These are phyloP conservation scores for Micropterix aruncella DNA, from an alignment of 2,888 invertebrate species.

Conservation along the genomic window DNA sequence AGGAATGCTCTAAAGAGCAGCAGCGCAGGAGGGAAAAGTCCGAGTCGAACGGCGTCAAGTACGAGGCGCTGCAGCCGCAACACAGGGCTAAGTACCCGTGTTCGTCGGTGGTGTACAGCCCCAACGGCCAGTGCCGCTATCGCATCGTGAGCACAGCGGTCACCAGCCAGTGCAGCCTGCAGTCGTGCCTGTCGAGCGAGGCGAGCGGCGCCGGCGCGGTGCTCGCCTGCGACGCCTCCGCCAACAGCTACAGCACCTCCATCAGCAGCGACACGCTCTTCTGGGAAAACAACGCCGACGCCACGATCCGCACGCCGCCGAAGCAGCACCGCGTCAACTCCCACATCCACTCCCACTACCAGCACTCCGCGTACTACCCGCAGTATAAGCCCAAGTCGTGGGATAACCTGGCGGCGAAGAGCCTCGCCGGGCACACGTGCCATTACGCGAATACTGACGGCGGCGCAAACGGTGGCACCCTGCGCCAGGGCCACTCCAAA, in stretches of 20 bases:
- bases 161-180: constrained; percentile 67
- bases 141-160: constrained; percentile 52
- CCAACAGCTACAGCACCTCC: constrained; percentile 71
- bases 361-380: constrained; percentile 28
- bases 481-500: constrained; percentile 27
- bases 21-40: constrained; percentile 40
- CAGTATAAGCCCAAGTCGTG: constrained; percentile 71
- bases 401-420: constrained; percentile 79
- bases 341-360: constrained; percentile 18
- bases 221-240: constrained; percentile 50
- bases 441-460: constrained; percentile 76
- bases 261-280: constrained; percentile 77
- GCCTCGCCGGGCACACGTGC: constrained; percentile 74
- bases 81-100: constrained; percentile 30
- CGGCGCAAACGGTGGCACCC: no score
- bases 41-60: constrained; percentile 32
- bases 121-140: constrained; percentile 38
- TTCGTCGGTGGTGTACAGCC: constrained; percentile 22
- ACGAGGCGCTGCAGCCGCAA: constrained; percentile 32
- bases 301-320: constrained; percentile 14
- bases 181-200: constrained; percentile 70
- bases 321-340: constrained; percentile 15
- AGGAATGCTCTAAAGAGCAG: constrained; percentile 48
- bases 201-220: constrained; percentile 46
- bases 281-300: constrained; percentile 47